A percentile compares a stretch with the other conserved stretches of the same genome.
Conservation (phyloP, 2,113 vertebrate species). For the Callipepla californica region DNA sequence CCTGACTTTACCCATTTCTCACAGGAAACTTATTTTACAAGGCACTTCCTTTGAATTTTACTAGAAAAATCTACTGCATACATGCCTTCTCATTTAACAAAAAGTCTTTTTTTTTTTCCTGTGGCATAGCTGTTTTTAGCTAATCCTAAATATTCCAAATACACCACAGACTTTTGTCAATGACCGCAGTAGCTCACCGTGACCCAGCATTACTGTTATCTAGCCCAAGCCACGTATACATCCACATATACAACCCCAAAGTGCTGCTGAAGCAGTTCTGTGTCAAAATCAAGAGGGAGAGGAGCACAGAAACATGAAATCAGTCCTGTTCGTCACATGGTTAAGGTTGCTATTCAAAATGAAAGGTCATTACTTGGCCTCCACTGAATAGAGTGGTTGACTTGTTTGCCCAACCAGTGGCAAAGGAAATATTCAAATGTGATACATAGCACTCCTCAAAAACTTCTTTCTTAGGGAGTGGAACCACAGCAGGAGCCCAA, state of each 20-base stretch:
- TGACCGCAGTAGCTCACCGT: not conserved
- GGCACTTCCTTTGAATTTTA: not conserved
- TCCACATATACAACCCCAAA: not conserved
- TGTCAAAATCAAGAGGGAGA: not conserved
- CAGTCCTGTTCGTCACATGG: not conserved
- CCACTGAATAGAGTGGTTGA: not conserved
- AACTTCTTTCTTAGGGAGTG: slow-evolving; percentile 18
- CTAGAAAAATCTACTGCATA: not conserved
- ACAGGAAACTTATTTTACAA: not conserved
- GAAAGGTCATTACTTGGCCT: not conserved
- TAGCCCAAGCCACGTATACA: not conserved
- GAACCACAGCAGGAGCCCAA: not conserved
- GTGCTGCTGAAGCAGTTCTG: not conserved
- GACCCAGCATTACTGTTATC: not conserved
- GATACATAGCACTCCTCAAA: not conserved
- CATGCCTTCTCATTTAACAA: not conserved
- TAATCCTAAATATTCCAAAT: not conserved
- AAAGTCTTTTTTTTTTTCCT: not conserved
- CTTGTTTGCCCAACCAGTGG: slow-evolving; percentile 18
- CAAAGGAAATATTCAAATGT: slow-evolving; percentile 32
- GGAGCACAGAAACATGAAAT: not conserved
- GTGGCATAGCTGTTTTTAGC: not conserved
- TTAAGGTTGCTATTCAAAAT: slow-evolving; percentile 39
- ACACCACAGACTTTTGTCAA: not conserved
- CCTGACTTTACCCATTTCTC: not conserved